phyloP scores from a whole-genome alignment of 2,888 invertebrate species.

The Nephrotoma flavescens region DNA sequence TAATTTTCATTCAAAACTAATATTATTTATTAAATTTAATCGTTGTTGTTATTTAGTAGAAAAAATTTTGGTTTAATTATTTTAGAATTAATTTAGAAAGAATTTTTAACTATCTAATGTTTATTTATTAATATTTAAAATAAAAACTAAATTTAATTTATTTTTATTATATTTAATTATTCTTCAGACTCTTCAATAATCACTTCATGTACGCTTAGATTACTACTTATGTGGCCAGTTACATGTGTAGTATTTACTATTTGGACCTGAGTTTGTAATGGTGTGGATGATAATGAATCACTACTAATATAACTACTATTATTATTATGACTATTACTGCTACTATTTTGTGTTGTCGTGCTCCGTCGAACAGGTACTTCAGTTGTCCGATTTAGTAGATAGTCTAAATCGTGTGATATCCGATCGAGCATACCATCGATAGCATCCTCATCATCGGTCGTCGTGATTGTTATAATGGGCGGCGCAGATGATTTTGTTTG shows the following conservation, averaged over 20 bases:
- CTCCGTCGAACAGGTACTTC: conserved; percentile 15
- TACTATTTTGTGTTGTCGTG: conserved; percentile 5
- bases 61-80: background rate
- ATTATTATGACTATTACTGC: background rate
- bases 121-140: background rate
- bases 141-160: background rate
- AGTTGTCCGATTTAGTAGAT: conserved; percentile 54
- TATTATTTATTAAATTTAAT: background rate
- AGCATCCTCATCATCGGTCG: conserved; percentile 17
- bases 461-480: conserved; percentile 18
- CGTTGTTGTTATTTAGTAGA: background rate
- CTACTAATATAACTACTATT: background rate
- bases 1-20: background rate
- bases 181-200: conserved; percentile 20
- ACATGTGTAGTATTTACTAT: conserved; percentile 8
- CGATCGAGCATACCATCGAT: conserved; percentile 57
- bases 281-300: conserved; percentile 1
- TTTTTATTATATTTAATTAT: background rate
- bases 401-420: conserved; percentile 70
- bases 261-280: conserved; percentile 12
- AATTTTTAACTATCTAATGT: background rate
- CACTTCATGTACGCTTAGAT: conserved; percentile 17
- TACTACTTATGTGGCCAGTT: background rate
- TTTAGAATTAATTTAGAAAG: background rate
- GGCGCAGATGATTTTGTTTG: conserved; percentile 6